Evolutionary conservation across 2,113 vertebrate species (phyloP).

Genomic region (Thamnaconus septentrionalis): DNA sequence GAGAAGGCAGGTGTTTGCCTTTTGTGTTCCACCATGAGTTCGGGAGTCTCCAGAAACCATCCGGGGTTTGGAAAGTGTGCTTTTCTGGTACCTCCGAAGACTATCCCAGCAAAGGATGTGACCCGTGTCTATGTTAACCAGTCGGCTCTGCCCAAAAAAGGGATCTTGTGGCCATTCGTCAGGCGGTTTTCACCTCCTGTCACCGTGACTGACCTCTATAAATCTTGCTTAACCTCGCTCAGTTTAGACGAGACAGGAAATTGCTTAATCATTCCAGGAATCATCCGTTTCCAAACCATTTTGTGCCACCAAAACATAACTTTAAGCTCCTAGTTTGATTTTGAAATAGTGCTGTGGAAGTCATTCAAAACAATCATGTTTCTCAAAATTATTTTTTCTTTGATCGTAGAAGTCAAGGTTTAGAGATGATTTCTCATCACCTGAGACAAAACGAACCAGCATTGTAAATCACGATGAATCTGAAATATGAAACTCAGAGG

Average conservation of each 20-base stretch:
- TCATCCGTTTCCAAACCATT: too few relatives aligned
- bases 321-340: too few relatives aligned
- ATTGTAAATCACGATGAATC: too few relatives aligned
- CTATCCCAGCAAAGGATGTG: neutral
- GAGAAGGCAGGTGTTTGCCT: conserved; percentile 16
- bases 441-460: neutral
- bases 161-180: conserved; percentile 25
- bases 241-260: conserved; percentile 21
- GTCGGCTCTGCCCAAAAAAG: conserved; percentile 8
- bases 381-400: too few relatives aligned
- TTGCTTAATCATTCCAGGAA: neutral
- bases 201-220: conserved; percentile 10
- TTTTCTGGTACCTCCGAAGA: neutral
- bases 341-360: too few relatives aligned
- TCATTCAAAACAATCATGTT: too few relatives aligned
- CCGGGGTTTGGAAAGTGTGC: neutral
- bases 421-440: conserved; percentile 21
- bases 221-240: conserved; percentile 15
- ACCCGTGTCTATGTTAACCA: conserved; percentile 4
- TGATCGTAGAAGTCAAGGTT: too few relatives aligned
- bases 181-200: conserved; percentile 11
- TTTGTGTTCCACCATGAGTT: neutral
- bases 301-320: too few relatives aligned
- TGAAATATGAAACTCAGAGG: conserved; percentile 50
- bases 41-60: too few relatives aligned